Evolutionary conservation across 2,888 invertebrate species (phyloP).

Genomic region (Trichogramma evanescens): DNA sequence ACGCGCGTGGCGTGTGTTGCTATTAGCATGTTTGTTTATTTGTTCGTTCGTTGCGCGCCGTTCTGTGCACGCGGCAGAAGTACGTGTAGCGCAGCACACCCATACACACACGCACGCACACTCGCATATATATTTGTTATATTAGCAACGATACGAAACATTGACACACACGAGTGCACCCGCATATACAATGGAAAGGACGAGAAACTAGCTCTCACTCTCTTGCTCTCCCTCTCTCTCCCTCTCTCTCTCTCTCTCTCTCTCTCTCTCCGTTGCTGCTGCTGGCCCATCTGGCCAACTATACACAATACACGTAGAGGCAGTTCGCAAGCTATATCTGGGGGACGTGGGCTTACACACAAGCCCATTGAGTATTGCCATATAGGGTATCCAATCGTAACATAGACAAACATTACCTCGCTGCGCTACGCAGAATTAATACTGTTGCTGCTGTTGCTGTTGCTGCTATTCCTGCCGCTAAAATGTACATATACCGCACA

Average conservation of each 20-base stretch:
- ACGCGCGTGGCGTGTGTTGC: not conserved
- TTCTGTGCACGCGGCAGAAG: not conserved
- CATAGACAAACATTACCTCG: not conserved
- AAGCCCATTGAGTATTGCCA: not conserved
- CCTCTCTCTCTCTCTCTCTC: too few species aligned
- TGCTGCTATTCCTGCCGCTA: too few species aligned
- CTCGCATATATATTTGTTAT: not conserved
- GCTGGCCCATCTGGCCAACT: too few species aligned
- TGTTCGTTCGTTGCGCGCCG: not conserved
- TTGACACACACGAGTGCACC: not conserved
- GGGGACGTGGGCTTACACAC: not conserved
- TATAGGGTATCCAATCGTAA: constrained; percentile 1
- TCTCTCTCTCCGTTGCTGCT: too few species aligned
- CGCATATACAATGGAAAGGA: not conserved
- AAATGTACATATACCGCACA: too few species aligned
- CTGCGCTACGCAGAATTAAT: not conserved
- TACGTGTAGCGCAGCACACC: not conserved
- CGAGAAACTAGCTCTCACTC: too few species aligned
- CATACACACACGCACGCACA: not conserved
- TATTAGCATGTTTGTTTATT: constrained; percentile 3
- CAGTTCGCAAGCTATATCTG: too few species aligned
- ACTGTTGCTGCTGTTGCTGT: not conserved
- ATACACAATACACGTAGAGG: too few species aligned
- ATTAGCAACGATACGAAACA: too few species aligned
- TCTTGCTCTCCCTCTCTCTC: too few species aligned